phyloP scores from a whole-genome alignment of 2,888 invertebrate species.

The Fabriciana adippe region DNA sequence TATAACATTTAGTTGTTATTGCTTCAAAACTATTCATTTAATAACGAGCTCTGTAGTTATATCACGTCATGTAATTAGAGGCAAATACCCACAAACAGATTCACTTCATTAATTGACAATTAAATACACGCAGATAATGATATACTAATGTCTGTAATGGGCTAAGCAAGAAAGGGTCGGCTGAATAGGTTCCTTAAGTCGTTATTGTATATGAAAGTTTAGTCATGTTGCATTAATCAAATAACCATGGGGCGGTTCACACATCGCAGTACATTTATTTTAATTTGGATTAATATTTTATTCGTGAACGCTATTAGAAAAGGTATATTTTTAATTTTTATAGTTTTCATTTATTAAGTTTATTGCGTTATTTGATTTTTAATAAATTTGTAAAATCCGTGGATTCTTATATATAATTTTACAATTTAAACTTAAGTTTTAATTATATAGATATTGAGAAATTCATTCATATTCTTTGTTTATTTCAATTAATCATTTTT shows the following conservation, averaged over 20 bases:
- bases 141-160: slow-evolving; percentile 24
- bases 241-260: slow-evolving; percentile 6
- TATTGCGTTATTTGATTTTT: background rate
- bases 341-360: background rate
- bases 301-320: slow-evolving; percentile 17
- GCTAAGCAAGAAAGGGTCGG: slow-evolving; percentile 30
- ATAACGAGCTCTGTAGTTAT: slow-evolving; percentile 25
- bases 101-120: slow-evolving; percentile 53
- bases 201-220: slow-evolving; percentile 16
- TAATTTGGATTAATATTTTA: slow-evolving; percentile 20
- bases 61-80: slow-evolving; percentile 54
- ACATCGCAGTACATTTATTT: slow-evolving; percentile 1
- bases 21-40: slow-evolving; percentile 23
- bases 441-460: background rate
- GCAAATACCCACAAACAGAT: slow-evolving; percentile 55
- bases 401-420: no score
- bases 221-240: slow-evolving; percentile 20
- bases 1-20: slow-evolving; percentile 19
- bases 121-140: slow-evolving; percentile 49
- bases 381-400: background rate
- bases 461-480: background rate
- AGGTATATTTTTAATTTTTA: slow-evolving; percentile 16
- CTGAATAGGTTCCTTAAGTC: slow-evolving; percentile 28
- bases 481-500: background rate
- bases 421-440: background rate